Evolutionary conservation across 2,113 vertebrate genomes (phyloP), one percentile per base, ranked within the genome.

Genomic region (Alosa alosa): DNA sequence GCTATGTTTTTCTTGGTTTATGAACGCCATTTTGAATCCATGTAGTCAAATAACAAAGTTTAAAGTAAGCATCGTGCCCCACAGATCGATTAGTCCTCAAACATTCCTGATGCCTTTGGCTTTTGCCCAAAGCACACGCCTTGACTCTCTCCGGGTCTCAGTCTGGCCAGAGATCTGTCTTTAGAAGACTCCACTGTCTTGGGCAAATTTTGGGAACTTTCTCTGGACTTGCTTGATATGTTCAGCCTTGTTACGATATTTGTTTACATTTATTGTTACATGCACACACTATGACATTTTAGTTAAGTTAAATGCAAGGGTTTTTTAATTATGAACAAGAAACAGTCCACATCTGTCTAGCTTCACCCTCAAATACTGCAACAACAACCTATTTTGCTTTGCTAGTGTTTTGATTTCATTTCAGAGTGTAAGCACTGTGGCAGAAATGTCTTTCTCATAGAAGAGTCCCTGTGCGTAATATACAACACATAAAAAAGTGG

Each of bases 101-200:
- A 84, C 83, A 44, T 89, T 87, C 86, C 84, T 89, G 85, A 85
- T 84, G 81, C 60, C 81, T 85, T 87, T 93, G 89, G 90, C 83
- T 18, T 49, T 36, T 20, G 82, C 85, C 87, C 91, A 91, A 90
- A 90, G 86, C 88, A 89, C 72, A 89, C 85, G 89, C 89, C 90
- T 92, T 82, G 86, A 85, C 87, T 46, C n/a, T 72, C 5, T 84
- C 84, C 36, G 41, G 68, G 68, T 60, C 46, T 39, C 87, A 72
- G 41, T 82, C 20, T 81, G 36, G 81, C 36, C 83, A 60, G 57
- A 85, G 88, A 82, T 86, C 60, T 50, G 82, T 25, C 8, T 72
- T 72, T 8, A 72, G 64, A 7, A 20, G n/a, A 25, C 60, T n/a
- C 60, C 22, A n/a, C n/a, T 64, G n/a, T 7, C 64, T 13, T 72